Evolutionary conservation across 2,888 invertebrate species (phyloP).

Genomic region (Brachypterus glaber): DNA sequence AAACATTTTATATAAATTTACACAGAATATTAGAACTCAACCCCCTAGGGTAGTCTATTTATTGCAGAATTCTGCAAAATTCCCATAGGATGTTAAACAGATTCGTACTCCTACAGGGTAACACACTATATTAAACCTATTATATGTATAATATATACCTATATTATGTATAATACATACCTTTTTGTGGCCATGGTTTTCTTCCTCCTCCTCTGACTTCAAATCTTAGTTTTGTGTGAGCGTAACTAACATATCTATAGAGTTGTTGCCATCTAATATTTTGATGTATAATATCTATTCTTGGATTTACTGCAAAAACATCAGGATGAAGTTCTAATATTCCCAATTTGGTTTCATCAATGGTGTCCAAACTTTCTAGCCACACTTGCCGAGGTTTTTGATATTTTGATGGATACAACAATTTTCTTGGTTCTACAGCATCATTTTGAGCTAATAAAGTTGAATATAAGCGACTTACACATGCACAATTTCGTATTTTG

Average conservation of each 20-base stretch:
- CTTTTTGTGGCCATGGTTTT: slow-evolving; percentile 98
- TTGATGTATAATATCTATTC: slow-evolving; percentile 76
- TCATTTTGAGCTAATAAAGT: slow-evolving; percentile 12
- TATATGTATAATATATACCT: too few species aligned
- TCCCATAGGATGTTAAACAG: slow-evolving; percentile 1
- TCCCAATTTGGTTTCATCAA: slow-evolving; percentile 70
- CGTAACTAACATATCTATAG: slow-evolving; percentile 75
- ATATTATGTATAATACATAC: slow-evolving; percentile 38
- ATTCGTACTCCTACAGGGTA: too few species aligned
- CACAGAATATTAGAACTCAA: too few species aligned
- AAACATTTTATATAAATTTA: too few species aligned
- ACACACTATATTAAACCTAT: background rate
- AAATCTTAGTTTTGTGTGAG: slow-evolving; percentile 65
- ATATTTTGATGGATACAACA: slow-evolving; percentile 42
- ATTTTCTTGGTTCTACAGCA: slow-evolving; percentile 1
- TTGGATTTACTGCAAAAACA: slow-evolving; percentile 71
- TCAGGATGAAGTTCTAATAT: slow-evolving; percentile 83
- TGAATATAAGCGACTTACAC: slow-evolving; percentile 19
- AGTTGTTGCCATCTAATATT: slow-evolving; percentile 81
- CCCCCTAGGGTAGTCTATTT: too few species aligned
- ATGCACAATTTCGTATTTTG: slow-evolving; percentile 18
- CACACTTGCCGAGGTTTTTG: slow-evolving; percentile 67
- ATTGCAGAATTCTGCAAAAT: background rate
- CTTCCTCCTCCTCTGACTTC: slow-evolving; percentile 83
- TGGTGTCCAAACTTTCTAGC: slow-evolving; percentile 73